Evolutionary conservation across 2,113 vertebrate species (phyloP), one percentile per base, ranked within the genome.

Genomic region (Electrona antarctica): DNA sequence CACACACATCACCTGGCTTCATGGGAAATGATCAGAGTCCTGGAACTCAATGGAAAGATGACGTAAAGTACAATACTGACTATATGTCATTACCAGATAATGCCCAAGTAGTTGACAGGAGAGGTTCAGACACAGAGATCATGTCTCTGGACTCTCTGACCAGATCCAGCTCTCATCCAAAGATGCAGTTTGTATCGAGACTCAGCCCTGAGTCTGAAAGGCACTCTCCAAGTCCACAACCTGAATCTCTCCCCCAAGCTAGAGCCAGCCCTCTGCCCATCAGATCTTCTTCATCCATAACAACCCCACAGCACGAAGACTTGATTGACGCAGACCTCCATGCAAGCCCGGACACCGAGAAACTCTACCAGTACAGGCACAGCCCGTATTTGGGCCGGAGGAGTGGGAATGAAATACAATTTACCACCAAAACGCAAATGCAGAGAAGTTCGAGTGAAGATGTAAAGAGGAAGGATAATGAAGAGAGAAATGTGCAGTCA

Each of bases 101-200:
- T 64, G 60, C 64, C 0, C 76, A 73, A 57, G 41, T 33, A 11
- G 0, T 41, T 8, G 70, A 84, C 28, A 64, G 63, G 62, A 69
- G 47, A 71, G 52, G 8, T 29, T 81, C 82, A 56, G 72, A 85
- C 6, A 28, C 71, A 6, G 79, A 87, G 61, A 49, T 73, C 49
- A 41, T 74, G 13, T 51, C 13, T 49, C 55, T 70, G 47, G 54
- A 48, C 10, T 51, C 13, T 49, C 55, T 68, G 47, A 57, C 51
- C 10, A 74, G 59, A 62, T 47, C 55, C 6, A 60, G 56, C 47
- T 45, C 62, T 13, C 64, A 51, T 1, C 54, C n/a, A 59, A 65
- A 29, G 6, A 15, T 3, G 5, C 14, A n/a, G 8, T 12, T 14
- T 9, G 48, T 50, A 50, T 51, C 73, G 54, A 67, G 56, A 73